Evolutionary conservation across 2,888 invertebrate species (phyloP).

Genomic region (Hydropsyche betteni): DNA sequence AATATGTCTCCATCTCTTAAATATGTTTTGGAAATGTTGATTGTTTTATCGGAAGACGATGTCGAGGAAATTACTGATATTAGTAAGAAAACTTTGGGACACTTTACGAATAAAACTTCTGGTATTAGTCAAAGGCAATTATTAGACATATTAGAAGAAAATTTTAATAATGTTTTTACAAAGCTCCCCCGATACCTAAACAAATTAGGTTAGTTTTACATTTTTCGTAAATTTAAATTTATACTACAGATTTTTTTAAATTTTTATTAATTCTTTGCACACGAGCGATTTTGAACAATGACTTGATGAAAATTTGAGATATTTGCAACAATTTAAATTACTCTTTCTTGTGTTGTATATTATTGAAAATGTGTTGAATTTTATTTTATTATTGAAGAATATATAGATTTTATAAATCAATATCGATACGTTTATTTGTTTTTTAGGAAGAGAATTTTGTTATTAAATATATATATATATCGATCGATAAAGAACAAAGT

Average conservation of each 20-base stretch:
- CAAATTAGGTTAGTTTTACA: conserved; percentile 62
- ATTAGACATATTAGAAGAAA: conserved; percentile 68
- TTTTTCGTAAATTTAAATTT: conserved; percentile 19
- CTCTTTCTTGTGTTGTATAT: no score
- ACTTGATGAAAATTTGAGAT: background rate
- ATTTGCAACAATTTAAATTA: conserved; percentile 15
- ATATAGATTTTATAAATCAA: no score
- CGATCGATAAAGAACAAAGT: no score
- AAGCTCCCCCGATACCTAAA: conserved; percentile 74
- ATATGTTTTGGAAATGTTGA: conserved; percentile 72
- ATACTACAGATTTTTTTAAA: no score
- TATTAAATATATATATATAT: no score
- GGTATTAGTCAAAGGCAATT: conserved; percentile 58
- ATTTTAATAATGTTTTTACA: conserved; percentile 68
- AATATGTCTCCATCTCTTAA: conserved; percentile 71
- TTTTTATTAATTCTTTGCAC: no score
- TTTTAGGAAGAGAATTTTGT: no score
- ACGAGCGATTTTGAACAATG: no score
- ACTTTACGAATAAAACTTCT: conserved; percentile 60
- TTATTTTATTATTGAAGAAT: no score
- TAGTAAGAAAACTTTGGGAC: conserved; percentile 58
- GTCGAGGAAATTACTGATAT: conserved; percentile 62
- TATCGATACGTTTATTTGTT: no score
- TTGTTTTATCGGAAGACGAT: conserved; percentile 72
- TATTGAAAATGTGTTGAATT: no score